Evolutionary conservation across 2,113 vertebrate genomes (phyloP), one percentile per base, ranked within the genome.

Genomic region (Colinus virginianus): DNA sequence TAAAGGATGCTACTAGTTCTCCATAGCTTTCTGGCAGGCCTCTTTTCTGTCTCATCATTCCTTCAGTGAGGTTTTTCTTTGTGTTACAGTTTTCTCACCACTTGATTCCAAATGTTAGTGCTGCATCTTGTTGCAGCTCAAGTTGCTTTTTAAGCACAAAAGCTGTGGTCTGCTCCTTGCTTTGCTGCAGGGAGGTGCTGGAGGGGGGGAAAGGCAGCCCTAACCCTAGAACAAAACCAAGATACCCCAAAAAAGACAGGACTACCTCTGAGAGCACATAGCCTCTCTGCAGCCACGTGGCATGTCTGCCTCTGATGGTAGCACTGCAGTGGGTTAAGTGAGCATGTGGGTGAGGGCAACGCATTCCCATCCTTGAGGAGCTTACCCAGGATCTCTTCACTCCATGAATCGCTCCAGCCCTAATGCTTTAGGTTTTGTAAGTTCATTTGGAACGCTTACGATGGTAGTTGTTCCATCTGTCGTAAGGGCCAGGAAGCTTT

Each of bases 191-290:
- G 32, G 51, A 30, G 19, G 18, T 14, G 8, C 32, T 43, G 70
- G n/a, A 20, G 40, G 7, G 22, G 43, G 56, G 26, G 20, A 68
- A 64, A 36, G 34, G 34, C 40, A 43, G 30, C 38, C 46, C 43
- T 6, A 75, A 11, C 5, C 18, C 34, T 5, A 13, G 0, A 0
- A 20, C 9, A 74, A 74, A 40, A 13, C 9, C n/a, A 1, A 0
- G 22, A 53, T 20, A 8, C 13, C 2, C 0, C 4, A 8, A 40
- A 7, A 84, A 75, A 61, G 9, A 9, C 64, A 55, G 21, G 22
- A 30, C 11, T 49, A 0, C 8, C 34, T 62, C 56, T 46, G 51
- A 51, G 34, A 38, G 30, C 32, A 6, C 1, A 0, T 8, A 55
- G 43, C 30, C 26, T 14, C 59, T 43, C 78, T 26, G 6, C 26